These are phyloP conservation scores for Nyctibius grandis DNA, from an alignment of 2,797 vertebrate genomes.

Conservation along the genomic window DNA sequence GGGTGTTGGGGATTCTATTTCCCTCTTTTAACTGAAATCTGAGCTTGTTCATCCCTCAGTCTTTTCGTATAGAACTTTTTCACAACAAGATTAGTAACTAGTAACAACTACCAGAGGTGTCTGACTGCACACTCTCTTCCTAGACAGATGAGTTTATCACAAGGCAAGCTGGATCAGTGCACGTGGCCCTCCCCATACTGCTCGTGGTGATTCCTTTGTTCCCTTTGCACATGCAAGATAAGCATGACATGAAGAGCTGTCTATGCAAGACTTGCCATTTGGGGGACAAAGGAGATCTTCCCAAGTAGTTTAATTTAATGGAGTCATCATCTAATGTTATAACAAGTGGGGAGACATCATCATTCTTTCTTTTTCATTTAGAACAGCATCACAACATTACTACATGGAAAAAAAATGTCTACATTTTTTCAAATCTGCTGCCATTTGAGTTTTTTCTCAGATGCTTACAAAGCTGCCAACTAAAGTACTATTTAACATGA, in stretches of 20 bases:
- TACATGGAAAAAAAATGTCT: background rate
- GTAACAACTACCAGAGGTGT: background rate
- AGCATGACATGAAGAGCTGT: background rate
- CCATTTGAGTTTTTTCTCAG: background rate
- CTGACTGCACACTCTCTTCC: background rate
- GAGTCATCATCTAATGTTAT: background rate
- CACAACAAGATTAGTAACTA: background rate
- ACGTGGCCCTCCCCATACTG: accelerated
- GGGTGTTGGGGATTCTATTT: background rate
- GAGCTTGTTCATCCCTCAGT: background rate
- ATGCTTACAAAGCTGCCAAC: background rate
- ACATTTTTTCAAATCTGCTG: background rate
- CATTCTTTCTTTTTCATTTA: background rate
- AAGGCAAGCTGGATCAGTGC: background rate
- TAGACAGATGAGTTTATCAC: background rate
- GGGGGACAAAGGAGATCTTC: background rate
- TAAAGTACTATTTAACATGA: background rate
- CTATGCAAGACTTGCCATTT: background rate
- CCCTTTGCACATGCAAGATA: background rate
- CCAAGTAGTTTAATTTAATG: background rate
- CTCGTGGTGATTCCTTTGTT: background rate
- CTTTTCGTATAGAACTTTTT: background rate
- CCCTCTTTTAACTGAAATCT: background rate
- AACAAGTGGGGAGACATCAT: background rate
- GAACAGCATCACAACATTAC: background rate